Evolutionary conservation across 2,888 invertebrate species (phyloP).

Genomic region (Falcaria lacertinaria): DNA sequence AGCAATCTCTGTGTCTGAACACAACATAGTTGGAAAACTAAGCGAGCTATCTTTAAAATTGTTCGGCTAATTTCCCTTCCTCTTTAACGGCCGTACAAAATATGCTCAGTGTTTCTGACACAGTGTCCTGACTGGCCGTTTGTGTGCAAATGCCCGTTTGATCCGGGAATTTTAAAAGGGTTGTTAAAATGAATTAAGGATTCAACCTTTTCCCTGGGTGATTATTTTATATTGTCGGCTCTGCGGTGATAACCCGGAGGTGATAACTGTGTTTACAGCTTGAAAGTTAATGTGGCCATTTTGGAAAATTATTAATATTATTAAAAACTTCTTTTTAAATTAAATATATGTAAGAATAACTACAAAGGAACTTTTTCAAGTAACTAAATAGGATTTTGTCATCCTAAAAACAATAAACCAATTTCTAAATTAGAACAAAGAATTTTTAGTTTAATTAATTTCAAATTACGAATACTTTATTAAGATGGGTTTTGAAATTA

Average conservation of each 20-base stretch:
- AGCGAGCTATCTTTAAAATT: conserved; percentile 19
- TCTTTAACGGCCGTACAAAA: conserved; percentile 43
- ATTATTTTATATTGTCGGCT: conserved; percentile 37
- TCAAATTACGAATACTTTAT: no score
- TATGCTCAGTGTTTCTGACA: conserved; percentile 41
- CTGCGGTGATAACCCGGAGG: conserved; percentile 16
- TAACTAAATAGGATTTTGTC: no score
- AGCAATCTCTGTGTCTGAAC: conserved; percentile 1
- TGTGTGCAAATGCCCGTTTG: conserved; percentile 52
- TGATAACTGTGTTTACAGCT: background rate
- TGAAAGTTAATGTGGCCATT: background rate
- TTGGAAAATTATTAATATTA: background rate
- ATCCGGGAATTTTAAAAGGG: conserved; percentile 50
- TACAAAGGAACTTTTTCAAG: no score
- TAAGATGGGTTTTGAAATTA: no score
- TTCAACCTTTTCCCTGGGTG: conserved; percentile 26
- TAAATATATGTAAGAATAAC: no score
- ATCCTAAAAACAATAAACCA: no score
- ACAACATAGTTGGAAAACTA: conserved; percentile 28
- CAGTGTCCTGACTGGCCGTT: conserved; percentile 43
- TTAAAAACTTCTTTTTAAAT: no score
- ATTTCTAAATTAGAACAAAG: no score
- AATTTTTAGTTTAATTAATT: no score
- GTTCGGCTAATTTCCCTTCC: conserved; percentile 42
- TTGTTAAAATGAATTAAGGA: conserved; percentile 50